Percentiles rank a stretch among this genome's conserved stretches.
Evolutionary conservation across 2,113 vertebrate species (phyloP).

Genomic region (Oriolus oriolus): DNA sequence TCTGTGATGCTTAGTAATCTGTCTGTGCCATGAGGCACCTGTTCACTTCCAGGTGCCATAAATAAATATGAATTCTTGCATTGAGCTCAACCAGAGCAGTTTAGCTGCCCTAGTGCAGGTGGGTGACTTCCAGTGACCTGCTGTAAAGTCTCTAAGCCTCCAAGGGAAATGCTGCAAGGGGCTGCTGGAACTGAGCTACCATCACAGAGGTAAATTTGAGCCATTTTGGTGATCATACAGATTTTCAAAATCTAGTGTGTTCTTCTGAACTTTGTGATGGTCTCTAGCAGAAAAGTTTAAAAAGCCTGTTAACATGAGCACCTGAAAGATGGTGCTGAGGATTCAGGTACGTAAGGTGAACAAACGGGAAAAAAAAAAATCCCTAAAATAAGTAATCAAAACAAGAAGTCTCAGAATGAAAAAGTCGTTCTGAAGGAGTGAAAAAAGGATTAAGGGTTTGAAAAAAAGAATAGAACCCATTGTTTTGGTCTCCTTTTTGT

Average conservation of each 20-base stretch:
- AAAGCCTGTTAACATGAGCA: background rate
- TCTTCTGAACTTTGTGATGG: background rate
- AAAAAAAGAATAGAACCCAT: background rate
- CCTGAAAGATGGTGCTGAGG: background rate
- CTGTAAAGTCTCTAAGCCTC: background rate
- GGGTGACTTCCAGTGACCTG: background rate
- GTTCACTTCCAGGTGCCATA: background rate
- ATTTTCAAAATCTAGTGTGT: background rate
- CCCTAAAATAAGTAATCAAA: background rate
- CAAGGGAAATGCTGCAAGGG: background rate
- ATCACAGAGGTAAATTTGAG: background rate
- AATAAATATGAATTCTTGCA: background rate
- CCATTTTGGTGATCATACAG: rapidly evolving
- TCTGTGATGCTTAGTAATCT: background rate
- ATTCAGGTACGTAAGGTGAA: background rate
- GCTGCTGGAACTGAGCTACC: background rate
- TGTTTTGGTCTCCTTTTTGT: background rate
- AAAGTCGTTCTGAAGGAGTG: background rate
- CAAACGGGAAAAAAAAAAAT: background rate
- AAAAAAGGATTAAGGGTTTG: background rate
- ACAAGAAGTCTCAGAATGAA: background rate
- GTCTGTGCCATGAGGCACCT: background rate
- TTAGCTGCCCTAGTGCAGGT: background rate
- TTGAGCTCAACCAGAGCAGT: background rate
- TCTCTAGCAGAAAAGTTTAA: background rate